These are phyloP conservation scores for Silurus meridionalis DNA, from an alignment of 2,113 vertebrate species.

Conservation along the genomic window DNA sequence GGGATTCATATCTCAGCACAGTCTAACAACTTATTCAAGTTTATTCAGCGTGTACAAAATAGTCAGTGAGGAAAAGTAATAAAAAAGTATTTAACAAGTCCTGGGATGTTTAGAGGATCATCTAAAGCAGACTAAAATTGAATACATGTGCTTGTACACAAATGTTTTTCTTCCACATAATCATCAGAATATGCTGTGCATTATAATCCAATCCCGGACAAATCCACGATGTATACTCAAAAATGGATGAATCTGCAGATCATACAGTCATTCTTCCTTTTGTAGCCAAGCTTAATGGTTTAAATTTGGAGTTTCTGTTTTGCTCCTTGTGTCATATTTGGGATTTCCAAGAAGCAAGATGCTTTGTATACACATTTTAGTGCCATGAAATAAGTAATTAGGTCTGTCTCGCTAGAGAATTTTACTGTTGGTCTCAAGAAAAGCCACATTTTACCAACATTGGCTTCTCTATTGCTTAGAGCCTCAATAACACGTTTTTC, in stretches of 20 bases:
- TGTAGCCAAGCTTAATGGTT: neutral
- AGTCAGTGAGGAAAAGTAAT: neutral
- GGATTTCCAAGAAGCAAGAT: neutral
- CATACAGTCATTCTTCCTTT: neutral
- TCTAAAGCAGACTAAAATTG: neutral
- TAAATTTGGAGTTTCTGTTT: neutral
- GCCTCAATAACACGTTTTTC: neutral
- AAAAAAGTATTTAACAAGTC: neutral
- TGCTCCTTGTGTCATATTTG: neutral
- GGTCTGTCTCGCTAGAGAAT: constrained; percentile 27
- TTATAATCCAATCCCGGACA: neutral
- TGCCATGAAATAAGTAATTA: constrained; percentile 48
- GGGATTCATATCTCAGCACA: neutral
- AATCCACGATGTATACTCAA: neutral
- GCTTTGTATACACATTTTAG: constrained; percentile 40
- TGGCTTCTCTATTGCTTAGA: constrained; percentile 12
- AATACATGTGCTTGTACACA: neutral
- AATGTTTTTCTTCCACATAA: neutral
- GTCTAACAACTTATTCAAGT: neutral
- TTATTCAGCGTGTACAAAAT: neutral
- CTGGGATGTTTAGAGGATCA: neutral
- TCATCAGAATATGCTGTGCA: neutral
- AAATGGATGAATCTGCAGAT: neutral
- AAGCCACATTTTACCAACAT: constrained; percentile 32
- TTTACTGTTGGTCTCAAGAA: constrained; percentile 37